Base-by-base conservation (phyloP, 1,140 invertebrate genomes). In the Spodoptera frugiperda region DNA sequence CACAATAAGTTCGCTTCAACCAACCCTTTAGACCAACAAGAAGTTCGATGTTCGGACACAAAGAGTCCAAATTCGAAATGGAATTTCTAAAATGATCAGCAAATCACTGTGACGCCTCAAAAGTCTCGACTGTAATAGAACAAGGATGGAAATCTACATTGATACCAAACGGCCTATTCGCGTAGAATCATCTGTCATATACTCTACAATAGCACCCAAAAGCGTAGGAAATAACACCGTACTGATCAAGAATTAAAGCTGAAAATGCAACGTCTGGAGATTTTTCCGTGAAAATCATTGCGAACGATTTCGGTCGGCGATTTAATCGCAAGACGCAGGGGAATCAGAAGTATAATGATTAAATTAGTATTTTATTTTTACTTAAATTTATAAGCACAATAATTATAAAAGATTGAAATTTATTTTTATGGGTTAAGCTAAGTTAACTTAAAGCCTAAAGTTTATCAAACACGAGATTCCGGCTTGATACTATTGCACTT, bases 301-400 rank as follows among this genome's bases (percentile, higher is more conserved):
- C 74, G 61, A 84, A 81, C 84, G 77, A 87, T 87, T 87, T 81
- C 70, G 81, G 80, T 67, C 71, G 80, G 79, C 82, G 83, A 86
- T 89, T 87, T 79, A 84, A 74, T n/a, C 46, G 25, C 15, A 49
- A 51, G 8, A 6, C 8, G 6, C 9, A 61, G 46, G 19, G n/a
- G 12, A 39, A 39, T 14, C 72, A 74, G 57, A 63, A 74, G 57
- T 39, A 14, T 12, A 63, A 10, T 25, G 25, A 3, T 51, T 30
- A 5, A 30, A 30, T 30, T 30, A 30, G 25, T 30, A 3, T 3
- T 30, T 3, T 30, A 3, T 30, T 2, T 30, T 30, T 30, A 54
- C 6, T 54, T 54, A n/a, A n/a, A n/a, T n/a, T n/a, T n/a, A n/a
- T n/a, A n/a, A n/a, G n/a, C n/a, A n/a, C n/a, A n/a, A n/a, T n/a